A percentile compares a stretch with the other conserved stretches of the same genome.
These are phyloP conservation scores for Ceratoteleas bidentatus DNA, from an alignment of 1,140 invertebrate genomes.

Conservation along the genomic window DNA sequence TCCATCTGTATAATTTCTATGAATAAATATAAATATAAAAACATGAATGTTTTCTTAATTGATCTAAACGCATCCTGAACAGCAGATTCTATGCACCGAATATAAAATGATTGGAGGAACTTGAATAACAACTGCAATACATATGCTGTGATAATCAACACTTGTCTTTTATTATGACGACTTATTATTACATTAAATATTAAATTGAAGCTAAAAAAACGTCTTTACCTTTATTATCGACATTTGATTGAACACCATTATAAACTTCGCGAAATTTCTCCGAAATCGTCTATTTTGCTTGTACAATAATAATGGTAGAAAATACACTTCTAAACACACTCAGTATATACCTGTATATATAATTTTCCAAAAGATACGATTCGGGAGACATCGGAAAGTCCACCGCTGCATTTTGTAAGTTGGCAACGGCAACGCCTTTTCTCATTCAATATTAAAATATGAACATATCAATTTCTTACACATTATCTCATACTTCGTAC, in stretches of 20 bases:
- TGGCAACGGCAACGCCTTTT: slow-evolving; percentile 66
- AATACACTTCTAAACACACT: slow-evolving; percentile 73
- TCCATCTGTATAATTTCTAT: background rate
- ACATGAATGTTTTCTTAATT: background rate
- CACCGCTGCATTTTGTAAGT: slow-evolving; percentile 71
- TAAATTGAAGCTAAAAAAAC: slow-evolving; percentile 70
- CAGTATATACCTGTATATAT: slow-evolving; percentile 67
- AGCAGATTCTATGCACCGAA: no score
- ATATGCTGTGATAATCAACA: slow-evolving; percentile 63
- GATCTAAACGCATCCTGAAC: background rate
- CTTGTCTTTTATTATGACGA: slow-evolving; percentile 69
- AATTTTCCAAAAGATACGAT: slow-evolving; percentile 76
- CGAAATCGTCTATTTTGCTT: slow-evolving; percentile 67
- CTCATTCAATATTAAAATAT: slow-evolving; percentile 71
- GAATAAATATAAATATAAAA: background rate
- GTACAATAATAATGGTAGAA: slow-evolving; percentile 69
- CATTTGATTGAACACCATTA: slow-evolving; percentile 70
- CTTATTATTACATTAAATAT: slow-evolving; percentile 69
- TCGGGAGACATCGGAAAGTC: slow-evolving; percentile 72
- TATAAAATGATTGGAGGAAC: no score
- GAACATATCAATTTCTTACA: slow-evolving; percentile 71
- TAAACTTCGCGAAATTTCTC: slow-evolving; percentile 65
- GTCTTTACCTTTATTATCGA: slow-evolving; percentile 64
- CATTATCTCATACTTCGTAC: slow-evolving; percentile 63
- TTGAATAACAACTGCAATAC: slow-evolving; percentile 5